Evolutionary conservation across 1,140 invertebrate genomes (phyloP).

Genomic region (Parapsyche elsis): DNA sequence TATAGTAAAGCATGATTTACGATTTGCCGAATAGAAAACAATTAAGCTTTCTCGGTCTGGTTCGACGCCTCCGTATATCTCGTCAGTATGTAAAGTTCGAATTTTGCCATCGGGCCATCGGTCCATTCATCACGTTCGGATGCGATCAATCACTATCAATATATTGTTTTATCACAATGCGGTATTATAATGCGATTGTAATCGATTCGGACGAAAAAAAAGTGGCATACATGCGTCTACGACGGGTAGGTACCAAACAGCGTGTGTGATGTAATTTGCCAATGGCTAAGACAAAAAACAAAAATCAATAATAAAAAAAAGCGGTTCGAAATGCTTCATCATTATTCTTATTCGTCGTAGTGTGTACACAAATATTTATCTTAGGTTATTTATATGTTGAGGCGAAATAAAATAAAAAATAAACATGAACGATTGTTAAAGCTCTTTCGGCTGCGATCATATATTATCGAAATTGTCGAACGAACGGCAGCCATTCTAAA

Average conservation of each 20-base stretch:
- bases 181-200: slow-evolving; percentile 12
- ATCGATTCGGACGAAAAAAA: neutral
- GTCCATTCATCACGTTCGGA: neutral
- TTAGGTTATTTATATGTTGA: neutral
- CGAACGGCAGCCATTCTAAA: too few species aligned
- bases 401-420: neutral
- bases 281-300: neutral
- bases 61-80: neutral
- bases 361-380: neutral
- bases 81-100: too few species aligned
- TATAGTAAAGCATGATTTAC: neutral
- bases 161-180: neutral
- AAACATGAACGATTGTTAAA: neutral
- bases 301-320: neutral
- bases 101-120: neutral
- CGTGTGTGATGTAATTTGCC: slow-evolving; percentile 13
- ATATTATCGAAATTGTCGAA: neutral
- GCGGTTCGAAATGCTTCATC: neutral
- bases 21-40: neutral
- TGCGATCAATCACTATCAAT: slow-evolving; percentile 14
- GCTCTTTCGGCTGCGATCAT: neutral
- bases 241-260: neutral
- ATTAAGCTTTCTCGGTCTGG: slow-evolving; percentile 4
- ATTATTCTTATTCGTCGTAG: neutral
- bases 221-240: neutral